Evolutionary conservation across 1,140 invertebrate species (phyloP).

Genomic region (Drosophila mauritiana): DNA sequence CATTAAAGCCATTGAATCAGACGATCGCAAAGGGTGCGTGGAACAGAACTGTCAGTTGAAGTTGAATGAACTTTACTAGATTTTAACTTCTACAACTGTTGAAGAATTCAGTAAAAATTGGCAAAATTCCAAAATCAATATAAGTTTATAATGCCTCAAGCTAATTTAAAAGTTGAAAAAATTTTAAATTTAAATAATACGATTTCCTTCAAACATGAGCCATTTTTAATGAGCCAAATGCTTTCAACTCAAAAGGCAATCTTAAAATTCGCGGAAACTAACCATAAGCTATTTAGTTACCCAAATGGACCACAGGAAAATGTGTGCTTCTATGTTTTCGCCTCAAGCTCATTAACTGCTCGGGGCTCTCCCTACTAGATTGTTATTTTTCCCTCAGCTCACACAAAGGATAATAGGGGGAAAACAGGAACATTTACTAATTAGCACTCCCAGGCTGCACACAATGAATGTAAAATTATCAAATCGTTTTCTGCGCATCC

Average conservation of each 20-base stretch:
- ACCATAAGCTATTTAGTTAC: slow-evolving; percentile 16
- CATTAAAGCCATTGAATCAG: background rate
- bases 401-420: slow-evolving; percentile 59
- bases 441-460: slow-evolving; percentile 57
- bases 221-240: slow-evolving; percentile 18
- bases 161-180: too few relatives aligned
- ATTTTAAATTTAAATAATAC: background rate
- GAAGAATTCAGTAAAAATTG: too few relatives aligned
- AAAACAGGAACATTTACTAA: slow-evolving; percentile 60
- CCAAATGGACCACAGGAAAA: slow-evolving; percentile 37
- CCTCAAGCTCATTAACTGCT: slow-evolving; percentile 59
- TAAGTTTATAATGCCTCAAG: too few relatives aligned
- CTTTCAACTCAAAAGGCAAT: background rate
- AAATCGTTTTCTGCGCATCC: slow-evolving; percentile 23
- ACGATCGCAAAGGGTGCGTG: background rate
- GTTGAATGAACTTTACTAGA: too few relatives aligned
- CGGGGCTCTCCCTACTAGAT: slow-evolving; percentile 19
- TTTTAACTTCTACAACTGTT: too few relatives aligned
- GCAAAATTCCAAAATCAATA: background rate
- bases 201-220: background rate
- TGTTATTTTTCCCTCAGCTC: slow-evolving; percentile 42
- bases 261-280: slow-evolving; percentile 7
- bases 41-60: background rate
- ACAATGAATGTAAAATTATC: slow-evolving; percentile 52
- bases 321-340: slow-evolving; percentile 9